Base-by-base conservation (phyloP, 2,888 invertebrate genomes). In the Papilio protenor region DNA sequence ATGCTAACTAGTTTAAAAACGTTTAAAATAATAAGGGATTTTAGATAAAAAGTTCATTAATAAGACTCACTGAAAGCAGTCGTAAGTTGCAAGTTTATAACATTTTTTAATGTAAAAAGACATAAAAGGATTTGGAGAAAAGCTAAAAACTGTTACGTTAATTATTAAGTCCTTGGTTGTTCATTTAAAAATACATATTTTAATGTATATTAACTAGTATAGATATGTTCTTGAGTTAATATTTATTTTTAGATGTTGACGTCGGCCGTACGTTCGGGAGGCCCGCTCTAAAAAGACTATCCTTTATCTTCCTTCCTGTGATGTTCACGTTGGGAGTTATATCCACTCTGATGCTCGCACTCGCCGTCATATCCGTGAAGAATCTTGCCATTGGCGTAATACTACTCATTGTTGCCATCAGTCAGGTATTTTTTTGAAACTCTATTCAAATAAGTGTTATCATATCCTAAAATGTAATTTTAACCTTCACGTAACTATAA, bases 261-360 rank as follows among this genome's bases (percentile, higher is more conserved):
- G 95, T 95, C 92, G 96, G 96, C 83, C 96, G 97, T 83, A 97
- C 97, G 79, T 96, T 97, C 83, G 97, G 96, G 47, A 96, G 96
- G 88, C 96, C 96, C 87, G 96, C 96, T 18, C 89, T 97, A 81
- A 96, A 97, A 84, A 94, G 97, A 47, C 95, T 97, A 73, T 96
- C 96, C 80, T 96, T 97, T 86, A 96, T 97, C 57, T 92, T 97
- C 83, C 95, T 97, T 66, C 97, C 97, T 0, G 96, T 97, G 77
- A 97, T 97, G 94, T 97, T 97, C 92, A 97, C 97, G 77, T 88
- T 97, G 83, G 97, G 97, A 27, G 96, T 97, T 74, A 97, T 97
- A 78, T 97, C 97, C 74, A 97, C 97, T 0, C 91, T 97, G 73
- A 90, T 97, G 78, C 95, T 96, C 83, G 95, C 97, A 0, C 95